Evolutionary conservation across 1,140 invertebrate species (phyloP), one percentile per base, ranked within the genome.

Genomic region (Goniozus legneri): DNA sequence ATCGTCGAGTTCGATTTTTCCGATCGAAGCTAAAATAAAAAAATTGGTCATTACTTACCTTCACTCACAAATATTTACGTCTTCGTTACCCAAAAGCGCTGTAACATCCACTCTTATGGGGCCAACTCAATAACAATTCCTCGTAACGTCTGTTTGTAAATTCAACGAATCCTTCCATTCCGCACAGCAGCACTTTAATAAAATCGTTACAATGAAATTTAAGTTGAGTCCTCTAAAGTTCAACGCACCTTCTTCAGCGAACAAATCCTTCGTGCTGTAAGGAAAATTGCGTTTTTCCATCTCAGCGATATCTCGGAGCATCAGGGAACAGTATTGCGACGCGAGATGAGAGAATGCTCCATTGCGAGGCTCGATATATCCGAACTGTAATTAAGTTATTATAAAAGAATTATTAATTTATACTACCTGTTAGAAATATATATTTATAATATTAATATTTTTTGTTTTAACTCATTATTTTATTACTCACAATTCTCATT

Each of bases 161-260:
- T 38, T 75, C 69, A 1, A 59, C 24, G 24, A 60, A 74, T 12
- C 72, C 73, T 44, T 69, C 69, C 60, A 74, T 69, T 0, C 74
- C 74, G 37, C 74, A 76, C 10, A 75, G 41, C 15, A 64, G 35
- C 30, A 71, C 72, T 73, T 36, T n/a, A 50, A 59, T 16, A 42
- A 20, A 38, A 49, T 10, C 19, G 15, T 10, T 35, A 41, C 33
- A 13, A 15, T 20, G 20, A 24, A 21, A 44, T 18, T 33, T 34
- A 27, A 27, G 19, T 32, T 19, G 34, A 52, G 37, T 42, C 18
- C 40, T 21, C 15, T 31, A 33, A 30, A 44, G 2, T 19, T 27
- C 20, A 13, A 2, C 27, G 10, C 3, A 35, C 13, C 19, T 10
- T 24, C 6, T 21, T 41, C 18, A 2, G 19, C 20, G 14, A 15